Percentiles rank a stretch among this genome's conserved stretches.
Evolutionary conservation across 1,140 invertebrate genomes (phyloP).

Genomic region (Hyposmocoma kahamanoa): DNA sequence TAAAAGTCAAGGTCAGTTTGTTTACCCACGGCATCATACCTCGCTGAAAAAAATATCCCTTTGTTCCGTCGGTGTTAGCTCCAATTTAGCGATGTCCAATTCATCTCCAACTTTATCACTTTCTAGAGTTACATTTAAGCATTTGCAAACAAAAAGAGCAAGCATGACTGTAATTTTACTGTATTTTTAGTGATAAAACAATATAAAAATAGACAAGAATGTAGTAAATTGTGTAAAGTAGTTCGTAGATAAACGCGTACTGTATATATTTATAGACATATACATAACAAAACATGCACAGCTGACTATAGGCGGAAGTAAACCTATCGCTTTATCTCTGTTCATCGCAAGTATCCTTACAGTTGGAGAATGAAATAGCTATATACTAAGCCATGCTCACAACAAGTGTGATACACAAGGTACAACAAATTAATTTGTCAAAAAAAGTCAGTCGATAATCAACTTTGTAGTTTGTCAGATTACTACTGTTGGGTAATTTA

Average conservation of each 20-base stretch:
- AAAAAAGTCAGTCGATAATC: not conserved
- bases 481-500: too few species aligned
- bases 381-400: too few species aligned
- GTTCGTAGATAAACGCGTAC: conserved; percentile 48
- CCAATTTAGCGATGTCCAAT: conserved; percentile 59
- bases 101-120: conserved; percentile 61
- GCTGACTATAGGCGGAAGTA: not conserved
- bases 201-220: conserved; percentile 50
- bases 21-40: conserved; percentile 64
- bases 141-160: conserved; percentile 69
- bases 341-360: not conserved
- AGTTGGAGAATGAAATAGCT: not conserved
- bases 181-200: conserved; percentile 34
- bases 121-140: conserved; percentile 62
- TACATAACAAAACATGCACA: conserved; percentile 10
- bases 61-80: conserved; percentile 65
- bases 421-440: not conserved
- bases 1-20: conserved; percentile 66
- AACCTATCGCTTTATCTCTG: conserved; percentile 13
- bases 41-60: conserved; percentile 72
- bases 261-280: conserved; percentile 26
- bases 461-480: too few species aligned
- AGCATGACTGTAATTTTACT: conserved; percentile 24
- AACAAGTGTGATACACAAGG: not conserved
- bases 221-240: conserved; percentile 46